Base-by-base conservation (phyloP, 2,113 vertebrate species). In the Engystomops pustulosus region DNA sequence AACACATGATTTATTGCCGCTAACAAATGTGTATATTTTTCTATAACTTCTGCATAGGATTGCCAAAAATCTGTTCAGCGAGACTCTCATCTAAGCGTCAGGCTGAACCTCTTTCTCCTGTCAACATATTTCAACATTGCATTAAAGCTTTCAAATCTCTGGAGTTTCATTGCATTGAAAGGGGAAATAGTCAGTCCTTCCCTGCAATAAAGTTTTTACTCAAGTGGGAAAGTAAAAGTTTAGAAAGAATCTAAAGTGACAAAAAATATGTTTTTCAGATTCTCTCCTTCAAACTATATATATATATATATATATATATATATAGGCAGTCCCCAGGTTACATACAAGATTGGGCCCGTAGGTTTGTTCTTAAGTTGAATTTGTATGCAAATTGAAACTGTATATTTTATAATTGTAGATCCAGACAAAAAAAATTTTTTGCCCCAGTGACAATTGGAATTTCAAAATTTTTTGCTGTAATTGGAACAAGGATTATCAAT, bases 11-110 rank as follows among this genome's bases (percentile, higher is more conserved):
- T 80, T 80, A 80, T 80, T 23, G 25, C 36, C n/a, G 44, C 32
- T 47, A 68, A 68, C 44, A 80, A 80, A 80, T 34, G 44, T 80
- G 79, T 80, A 69, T 80, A 67, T 69, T 80, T 80, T 80, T 69
- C 60, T 47, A 80, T 80, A 80, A 67, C 36, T 80, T 80, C 62
- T 80, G 25, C 60, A 30, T 25, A 36, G 79, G 69, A 49, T 34
- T 80, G 79, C 79, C 79, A 80, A 69, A 62, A 80, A 80, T 34
- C 62, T 80, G 60, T 80, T 80, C 41, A 69, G 34, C 9, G 14
- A 80, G 41, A 80, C 30, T 65, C 32, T 79, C 76, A 60, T 36
- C 12, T 60, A 79, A 45, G 76, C 51, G 41, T 47, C 58, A 65
- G 53, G 23, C 60, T 47, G 38, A 27, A 67, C n/a, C 11, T 27